Evolutionary conservation across 2,888 invertebrate genomes (phyloP).

Genomic region (Pemphredon lugubris): DNA sequence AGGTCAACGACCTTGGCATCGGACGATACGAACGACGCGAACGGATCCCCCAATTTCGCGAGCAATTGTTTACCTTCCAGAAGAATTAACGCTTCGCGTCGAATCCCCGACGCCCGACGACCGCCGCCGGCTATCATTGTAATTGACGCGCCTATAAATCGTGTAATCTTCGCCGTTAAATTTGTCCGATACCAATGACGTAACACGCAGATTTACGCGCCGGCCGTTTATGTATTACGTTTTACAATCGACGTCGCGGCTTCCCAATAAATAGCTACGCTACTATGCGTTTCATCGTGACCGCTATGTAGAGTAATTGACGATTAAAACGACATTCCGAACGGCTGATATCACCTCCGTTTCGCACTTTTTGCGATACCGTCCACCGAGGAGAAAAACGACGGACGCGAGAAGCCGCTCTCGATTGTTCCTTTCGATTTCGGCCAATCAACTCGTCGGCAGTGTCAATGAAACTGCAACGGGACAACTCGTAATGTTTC

Average conservation of each 20-base stretch:
- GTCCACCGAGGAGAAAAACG: neutral
- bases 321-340: slow-evolving; percentile 19
- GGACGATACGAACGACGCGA: too few species aligned
- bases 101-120: neutral
- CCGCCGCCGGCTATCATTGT: neutral
- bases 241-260: neutral
- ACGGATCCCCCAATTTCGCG: neutral
- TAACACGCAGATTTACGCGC: neutral
- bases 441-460: slow-evolving; percentile 29
- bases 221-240: neutral
- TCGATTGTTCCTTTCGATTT: slow-evolving; percentile 20
- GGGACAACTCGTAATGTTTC: slow-evolving; percentile 48
- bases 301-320: slow-evolving; percentile 5
- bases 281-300: neutral
- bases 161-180: neutral
- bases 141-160: neutral
- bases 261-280: neutral
- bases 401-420: neutral
- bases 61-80: neutral
- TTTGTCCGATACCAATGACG: neutral
- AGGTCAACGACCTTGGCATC: too few species aligned
- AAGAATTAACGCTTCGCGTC: neutral
- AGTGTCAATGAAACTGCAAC: slow-evolving; percentile 53
- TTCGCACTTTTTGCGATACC: neutral
- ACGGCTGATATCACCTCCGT: slow-evolving; percentile 1